These are phyloP conservation scores for Zaprionus nigranus DNA, from an alignment of 1,140 invertebrate genomes.

Conservation along the genomic window DNA sequence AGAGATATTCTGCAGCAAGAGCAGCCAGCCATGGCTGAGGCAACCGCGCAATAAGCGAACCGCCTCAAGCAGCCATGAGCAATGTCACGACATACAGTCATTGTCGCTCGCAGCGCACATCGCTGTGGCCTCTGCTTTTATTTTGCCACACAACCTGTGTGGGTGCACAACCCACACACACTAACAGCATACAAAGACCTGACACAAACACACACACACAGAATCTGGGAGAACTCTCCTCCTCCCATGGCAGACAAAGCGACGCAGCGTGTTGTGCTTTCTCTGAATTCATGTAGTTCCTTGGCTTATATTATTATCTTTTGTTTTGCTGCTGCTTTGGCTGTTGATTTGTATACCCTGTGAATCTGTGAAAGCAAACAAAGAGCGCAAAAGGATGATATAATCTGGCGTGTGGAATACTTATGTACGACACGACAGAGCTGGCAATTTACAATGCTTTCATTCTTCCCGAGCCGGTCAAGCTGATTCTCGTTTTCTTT, in stretches of 20 bases:
- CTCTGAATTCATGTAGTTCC: conserved; percentile 37
- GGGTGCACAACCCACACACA: background rate
- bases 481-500: background rate
- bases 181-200: background rate
- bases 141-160: conserved; percentile 5
- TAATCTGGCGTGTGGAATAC: background rate
- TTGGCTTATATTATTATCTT: conserved; percentile 54
- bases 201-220: background rate
- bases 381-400: background rate
- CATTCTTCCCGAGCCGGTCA: too few relatives aligned
- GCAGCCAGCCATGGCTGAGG: too few relatives aligned
- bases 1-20: too few relatives aligned
- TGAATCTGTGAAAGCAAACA: conserved; percentile 1
- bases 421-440: background rate
- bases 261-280: conserved; percentile 19
- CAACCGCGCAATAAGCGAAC: background rate
- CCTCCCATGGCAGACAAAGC: background rate
- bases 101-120: background rate
- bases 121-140: background rate
- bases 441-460: background rate
- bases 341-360: conserved; percentile 5
- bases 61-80: background rate
- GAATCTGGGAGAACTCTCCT: background rate
- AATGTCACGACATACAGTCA: background rate
- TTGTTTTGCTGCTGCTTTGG: conserved; percentile 10